Evolutionary conservation across 2,888 invertebrate genomes (phyloP).

Genomic region (Nipponacmea schrenckii): DNA sequence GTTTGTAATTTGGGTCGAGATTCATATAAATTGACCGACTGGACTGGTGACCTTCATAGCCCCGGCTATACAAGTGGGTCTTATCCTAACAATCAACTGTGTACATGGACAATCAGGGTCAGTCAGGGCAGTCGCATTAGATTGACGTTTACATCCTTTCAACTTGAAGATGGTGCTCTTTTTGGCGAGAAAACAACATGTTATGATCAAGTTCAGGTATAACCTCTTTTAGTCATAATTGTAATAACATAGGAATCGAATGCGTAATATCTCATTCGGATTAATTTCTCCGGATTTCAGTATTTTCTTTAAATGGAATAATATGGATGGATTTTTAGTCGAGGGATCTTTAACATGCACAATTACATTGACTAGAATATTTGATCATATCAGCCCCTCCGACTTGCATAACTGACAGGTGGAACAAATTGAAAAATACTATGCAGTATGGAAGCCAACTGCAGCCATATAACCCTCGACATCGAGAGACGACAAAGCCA

Average conservation of each 20-base stretch:
- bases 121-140: constrained; percentile 30
- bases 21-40: constrained; percentile 23
- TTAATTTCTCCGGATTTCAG: too few relatives aligned
- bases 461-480: too few relatives aligned
- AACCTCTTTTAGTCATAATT: neutral
- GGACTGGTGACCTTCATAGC: constrained; percentile 30
- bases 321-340: too few relatives aligned
- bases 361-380: too few relatives aligned
- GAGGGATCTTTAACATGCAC: too few relatives aligned
- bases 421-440: too few relatives aligned
- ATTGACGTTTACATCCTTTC: constrained; percentile 27
- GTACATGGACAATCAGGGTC: constrained; percentile 31
- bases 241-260: neutral
- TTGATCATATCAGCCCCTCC: too few relatives aligned
- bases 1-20: constrained; percentile 22
- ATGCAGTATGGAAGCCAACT: too few relatives aligned
- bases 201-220: constrained; percentile 15
- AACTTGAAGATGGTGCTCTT: constrained; percentile 29
- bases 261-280: too few relatives aligned
- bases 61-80: constrained; percentile 21
- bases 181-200: neutral
- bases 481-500: too few relatives aligned
- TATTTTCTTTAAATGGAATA: too few relatives aligned
- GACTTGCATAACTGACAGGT: too few relatives aligned
- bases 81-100: constrained; percentile 33